These are phyloP conservation scores for Corapipo altera DNA, from an alignment of 2,113 vertebrate species.

Conservation along the genomic window DNA sequence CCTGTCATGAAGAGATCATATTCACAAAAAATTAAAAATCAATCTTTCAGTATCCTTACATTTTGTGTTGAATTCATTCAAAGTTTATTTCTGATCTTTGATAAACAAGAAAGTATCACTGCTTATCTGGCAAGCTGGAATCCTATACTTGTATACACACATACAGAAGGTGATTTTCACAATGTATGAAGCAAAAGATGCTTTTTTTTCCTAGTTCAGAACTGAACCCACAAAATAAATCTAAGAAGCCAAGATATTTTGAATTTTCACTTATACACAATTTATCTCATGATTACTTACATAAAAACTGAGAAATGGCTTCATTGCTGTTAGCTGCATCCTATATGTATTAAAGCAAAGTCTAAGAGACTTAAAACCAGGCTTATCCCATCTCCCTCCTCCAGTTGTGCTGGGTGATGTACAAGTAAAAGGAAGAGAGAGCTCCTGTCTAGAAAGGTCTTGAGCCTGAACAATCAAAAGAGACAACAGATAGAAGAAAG, in stretches of 20 bases:
- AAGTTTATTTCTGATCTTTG: not conserved
- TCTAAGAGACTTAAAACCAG: conserved; percentile 9
- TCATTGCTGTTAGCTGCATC: not conserved
- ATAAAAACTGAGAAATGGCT: not conserved
- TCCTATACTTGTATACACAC: not conserved
- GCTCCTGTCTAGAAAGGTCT: conserved; percentile 25
- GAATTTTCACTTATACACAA: not conserved
- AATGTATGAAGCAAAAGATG: not conserved
- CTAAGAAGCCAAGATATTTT: not conserved
- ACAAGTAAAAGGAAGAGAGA: conserved; percentile 32
- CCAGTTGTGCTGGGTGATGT: not conserved
- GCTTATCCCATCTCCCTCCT: not conserved
- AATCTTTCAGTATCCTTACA: not conserved
- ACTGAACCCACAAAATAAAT: not conserved
- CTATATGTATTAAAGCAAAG: not conserved
- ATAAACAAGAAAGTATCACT: not conserved
- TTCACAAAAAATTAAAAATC: not conserved
- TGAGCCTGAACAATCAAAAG: conserved; percentile 27
- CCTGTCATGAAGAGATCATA: not conserved
- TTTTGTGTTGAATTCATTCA: not conserved
- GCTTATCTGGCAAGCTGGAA: not conserved
- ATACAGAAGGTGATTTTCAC: not conserved
- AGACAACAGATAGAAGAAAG: conserved; percentile 39
- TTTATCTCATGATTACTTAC: not conserved
- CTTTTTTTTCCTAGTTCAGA: not conserved